Base-by-base conservation (phyloP, 92 coral and sea anemone species). In the Siderastrea siderea region DNA sequence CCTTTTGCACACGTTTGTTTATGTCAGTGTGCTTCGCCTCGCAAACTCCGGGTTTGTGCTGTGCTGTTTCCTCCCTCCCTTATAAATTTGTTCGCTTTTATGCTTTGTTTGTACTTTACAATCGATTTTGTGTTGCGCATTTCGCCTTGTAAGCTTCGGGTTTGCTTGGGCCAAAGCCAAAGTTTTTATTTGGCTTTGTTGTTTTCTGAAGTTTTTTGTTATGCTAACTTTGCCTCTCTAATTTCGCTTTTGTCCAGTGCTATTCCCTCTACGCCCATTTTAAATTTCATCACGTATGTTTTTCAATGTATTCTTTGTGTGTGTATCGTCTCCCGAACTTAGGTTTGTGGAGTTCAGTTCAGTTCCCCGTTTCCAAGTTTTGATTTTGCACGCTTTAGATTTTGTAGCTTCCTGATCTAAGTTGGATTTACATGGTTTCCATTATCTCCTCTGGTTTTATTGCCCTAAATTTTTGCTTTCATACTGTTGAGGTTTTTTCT, bases 281-380 rank as follows among this genome's bases (percentile, higher is more conserved):
- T 65, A 16, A 65, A 26, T 69, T 26, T 69, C 74, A 44, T 47
- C 38, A 53, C 44, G 17, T 11, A 16, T 69, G 74, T 64, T 69
- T 69, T 69, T 69, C 74, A 69, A 44, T 69, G 51, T 44, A 38
- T 69, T 69, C 38, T 69, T 69, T 69, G 46, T 69, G 74, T 4
- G 74, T 69, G 38, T 0, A 50, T 46, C 74, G 74, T 12, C 53
- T 69, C 74, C 74, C 74, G 54, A 69, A 69, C 74, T 4, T 44
- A 69, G 46, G 74, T 69, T 69, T 69, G 74, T 69, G 74, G 74
- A 69, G 74, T 47, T 46, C 74, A 69, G 74, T 69, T 69, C 74
- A 44, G 52, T 6, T 44, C 52, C 53, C 52, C 74, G 44, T 69
- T 69, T 69, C 44, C 74, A 44, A 69, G 50, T 69, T 69, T 69